Base-by-base conservation (phyloP, 2,888 invertebrate genomes). In the Limnephilus marmoratus region DNA sequence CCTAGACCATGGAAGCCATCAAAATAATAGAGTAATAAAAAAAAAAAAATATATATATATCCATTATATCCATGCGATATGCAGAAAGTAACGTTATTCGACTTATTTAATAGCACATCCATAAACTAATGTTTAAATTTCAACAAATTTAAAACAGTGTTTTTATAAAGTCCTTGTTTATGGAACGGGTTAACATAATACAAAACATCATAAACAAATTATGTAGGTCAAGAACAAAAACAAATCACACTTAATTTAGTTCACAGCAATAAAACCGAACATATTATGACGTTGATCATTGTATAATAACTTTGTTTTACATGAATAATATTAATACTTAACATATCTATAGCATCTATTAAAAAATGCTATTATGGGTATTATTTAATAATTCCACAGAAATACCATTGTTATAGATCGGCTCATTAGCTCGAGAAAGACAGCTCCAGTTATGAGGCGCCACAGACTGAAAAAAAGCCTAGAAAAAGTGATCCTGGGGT, bases 351-450 rank as follows among this genome's bases (percentile, higher is more conserved):
- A 24, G 68, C 24, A 68, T 68, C 68, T n/a, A 24, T 68, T 68
- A 68, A 68, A 31, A 68, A 68, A 24, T 9, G 68, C 68, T 24
- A 68, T 68, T 68, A 68, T 37, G 34, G 11, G 24, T 18, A 41
- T 34, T 49, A 49, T 13, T 83, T 83, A 7, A 37, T 83, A 83
- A 24, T 83, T 37, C 83, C 83, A 83, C 7, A n/a, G 85, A 86
- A n/a, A 86, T 41, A 29, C 18, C 13, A n/a, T 45, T 86, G 31
- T 82, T 15, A 12, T 45, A 86, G 13, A 45, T 45, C 15, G 85
- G 85, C 49, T 86, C 85, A 86, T 86, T 86, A 86, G 85, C 85
- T 41, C 29, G 1, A 41, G 41, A 41, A 29, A n/a, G 85, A 45
- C 85, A 41, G 85, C 12, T 41, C 85, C 45, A 45, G 34, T 41